Percentiles rank a stretch among this genome's conserved stretches.
Evolutionary conservation across 2,113 vertebrate species (phyloP).

Genomic region (Harpagus bidentatus): DNA sequence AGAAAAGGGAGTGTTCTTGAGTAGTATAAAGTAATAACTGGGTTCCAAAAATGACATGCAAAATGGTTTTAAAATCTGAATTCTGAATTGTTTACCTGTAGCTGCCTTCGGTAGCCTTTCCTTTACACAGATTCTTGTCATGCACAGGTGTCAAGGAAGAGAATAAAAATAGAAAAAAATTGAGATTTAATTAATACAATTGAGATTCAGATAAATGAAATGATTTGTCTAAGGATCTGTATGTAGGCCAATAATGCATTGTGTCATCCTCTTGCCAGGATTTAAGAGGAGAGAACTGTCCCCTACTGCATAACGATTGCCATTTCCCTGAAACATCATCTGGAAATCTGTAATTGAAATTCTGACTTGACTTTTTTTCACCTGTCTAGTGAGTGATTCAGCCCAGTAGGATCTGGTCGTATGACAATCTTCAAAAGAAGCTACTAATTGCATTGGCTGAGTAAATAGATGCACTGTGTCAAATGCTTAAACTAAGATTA

Average conservation of each 20-base stretch:
- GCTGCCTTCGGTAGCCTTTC: background rate
- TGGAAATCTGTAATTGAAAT: background rate
- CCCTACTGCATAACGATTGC: background rate
- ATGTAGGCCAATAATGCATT: background rate
- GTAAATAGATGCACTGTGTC: background rate
- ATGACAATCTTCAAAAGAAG: background rate
- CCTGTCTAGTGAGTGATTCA: background rate
- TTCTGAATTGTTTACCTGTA: background rate
- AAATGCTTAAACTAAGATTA: background rate
- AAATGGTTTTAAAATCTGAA: background rate
- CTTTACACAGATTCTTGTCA: background rate
- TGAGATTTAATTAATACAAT: background rate
- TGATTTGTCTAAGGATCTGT: background rate
- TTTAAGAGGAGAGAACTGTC: background rate
- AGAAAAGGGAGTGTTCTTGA: background rate
- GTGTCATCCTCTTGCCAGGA: background rate
- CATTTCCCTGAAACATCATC: background rate
- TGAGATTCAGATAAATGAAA: background rate
- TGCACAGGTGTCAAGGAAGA: background rate
- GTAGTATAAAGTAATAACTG: background rate
- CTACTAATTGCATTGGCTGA: background rate
- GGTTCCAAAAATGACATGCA: background rate
- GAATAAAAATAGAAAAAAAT: background rate
- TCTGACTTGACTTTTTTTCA: background rate
- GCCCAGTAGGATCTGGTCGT: accelerated